Conservation (phyloP, 1,140 invertebrate species). For the Pogonus chalceus region DNA sequence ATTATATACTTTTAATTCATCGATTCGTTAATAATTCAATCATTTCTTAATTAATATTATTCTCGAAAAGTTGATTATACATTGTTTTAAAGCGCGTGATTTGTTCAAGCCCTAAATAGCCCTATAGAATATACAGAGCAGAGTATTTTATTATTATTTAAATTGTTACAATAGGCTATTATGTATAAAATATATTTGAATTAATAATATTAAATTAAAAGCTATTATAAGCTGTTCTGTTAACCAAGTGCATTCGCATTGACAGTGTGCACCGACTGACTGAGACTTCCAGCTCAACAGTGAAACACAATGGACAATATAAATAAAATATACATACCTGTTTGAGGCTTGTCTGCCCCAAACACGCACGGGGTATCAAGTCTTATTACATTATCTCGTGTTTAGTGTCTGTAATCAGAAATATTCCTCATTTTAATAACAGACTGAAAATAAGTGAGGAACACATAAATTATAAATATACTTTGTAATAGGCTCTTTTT, state of each 20-base stretch:
- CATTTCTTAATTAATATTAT: background rate
- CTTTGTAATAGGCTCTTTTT: background rate
- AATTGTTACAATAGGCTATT: slow-evolving; percentile 8
- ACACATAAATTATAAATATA: background rate
- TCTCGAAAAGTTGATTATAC: background rate
- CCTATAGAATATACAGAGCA: slow-evolving; percentile 32
- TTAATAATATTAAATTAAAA: background rate
- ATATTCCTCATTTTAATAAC: background rate
- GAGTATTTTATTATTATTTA: slow-evolving; percentile 29
- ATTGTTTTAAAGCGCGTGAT: background rate
- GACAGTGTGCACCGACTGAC: background rate
- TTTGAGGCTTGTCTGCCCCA: background rate
- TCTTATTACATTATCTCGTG: slow-evolving; percentile 1
- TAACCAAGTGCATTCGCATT: background rate
- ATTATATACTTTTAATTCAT: too few species aligned
- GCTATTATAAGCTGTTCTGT: slow-evolving; percentile 1
- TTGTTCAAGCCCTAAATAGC: slow-evolving; percentile 7
- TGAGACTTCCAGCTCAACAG: background rate
- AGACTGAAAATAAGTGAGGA: slow-evolving; percentile 1
- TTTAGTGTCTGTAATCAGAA: slow-evolving; percentile 5
- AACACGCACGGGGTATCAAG: background rate
- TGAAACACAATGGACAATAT: slow-evolving; percentile 5
- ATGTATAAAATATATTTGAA: slow-evolving; percentile 7
- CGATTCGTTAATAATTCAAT: too few species aligned
- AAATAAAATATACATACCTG: background rate